phyloP scores from a whole-genome alignment of 2,888 invertebrate genomes.

The Xylocampa areola region DNA sequence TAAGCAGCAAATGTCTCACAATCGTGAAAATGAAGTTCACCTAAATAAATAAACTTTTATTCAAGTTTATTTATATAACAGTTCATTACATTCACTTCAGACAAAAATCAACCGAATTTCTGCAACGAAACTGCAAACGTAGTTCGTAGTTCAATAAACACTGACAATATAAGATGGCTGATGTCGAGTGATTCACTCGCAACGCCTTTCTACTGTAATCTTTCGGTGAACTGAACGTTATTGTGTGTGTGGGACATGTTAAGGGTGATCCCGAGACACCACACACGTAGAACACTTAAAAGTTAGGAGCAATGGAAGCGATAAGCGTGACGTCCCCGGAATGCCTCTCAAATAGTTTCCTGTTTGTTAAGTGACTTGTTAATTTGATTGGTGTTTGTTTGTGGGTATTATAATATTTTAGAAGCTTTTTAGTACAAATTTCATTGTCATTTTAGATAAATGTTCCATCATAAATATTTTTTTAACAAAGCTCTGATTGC shows the following conservation, averaged over 20 bases:
- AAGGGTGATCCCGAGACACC: neutral
- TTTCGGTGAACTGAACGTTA: constrained; percentile 17
- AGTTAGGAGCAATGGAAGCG: constrained; percentile 7
- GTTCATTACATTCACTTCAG: constrained; percentile 7
- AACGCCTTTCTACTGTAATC: constrained; percentile 45
- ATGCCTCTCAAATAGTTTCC: constrained; percentile 24
- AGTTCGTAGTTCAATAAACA: constrained; percentile 24
- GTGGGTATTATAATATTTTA: constrained; percentile 4
- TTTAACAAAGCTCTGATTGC: no score
- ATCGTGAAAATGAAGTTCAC: no score
- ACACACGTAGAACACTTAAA: constrained; percentile 18
- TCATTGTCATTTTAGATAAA: neutral
- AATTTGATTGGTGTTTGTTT: constrained; percentile 30
- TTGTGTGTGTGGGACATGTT: constrained; percentile 21
- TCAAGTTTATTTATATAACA: neutral
- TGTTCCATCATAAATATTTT: no score
- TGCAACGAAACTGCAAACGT: constrained; percentile 15
- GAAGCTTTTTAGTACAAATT: constrained; percentile 15
- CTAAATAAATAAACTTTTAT: constrained; percentile 3
- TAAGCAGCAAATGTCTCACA: no score
- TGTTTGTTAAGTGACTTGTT: constrained; percentile 26
- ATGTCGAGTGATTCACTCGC: constrained; percentile 15
- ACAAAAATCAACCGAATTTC: neutral
- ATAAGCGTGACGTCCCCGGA: constrained; percentile 12
- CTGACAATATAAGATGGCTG: constrained; percentile 26